Base-by-base conservation (phyloP, 2,113 vertebrate genomes). In the Psettodes erumei region DNA sequence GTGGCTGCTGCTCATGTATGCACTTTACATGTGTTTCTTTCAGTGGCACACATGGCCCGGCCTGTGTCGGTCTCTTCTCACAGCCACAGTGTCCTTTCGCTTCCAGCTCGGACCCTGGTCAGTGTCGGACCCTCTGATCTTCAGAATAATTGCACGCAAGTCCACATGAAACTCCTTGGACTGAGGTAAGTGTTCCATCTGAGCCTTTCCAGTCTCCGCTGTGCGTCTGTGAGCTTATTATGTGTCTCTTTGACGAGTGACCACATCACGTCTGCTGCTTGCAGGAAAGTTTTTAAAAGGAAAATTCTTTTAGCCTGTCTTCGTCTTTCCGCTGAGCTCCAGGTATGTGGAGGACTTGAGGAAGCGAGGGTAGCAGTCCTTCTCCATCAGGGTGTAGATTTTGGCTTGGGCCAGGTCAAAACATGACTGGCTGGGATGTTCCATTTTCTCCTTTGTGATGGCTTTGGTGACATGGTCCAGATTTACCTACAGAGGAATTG, bases 311-410 rank as follows among this genome's bases (percentile, higher is more conserved):
- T 82, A 90, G 21, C 81, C 81, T 0, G 42, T 76, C 61, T 78
- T 91, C 75, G 65, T 55, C 59, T 91, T 83, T 55, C 82, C 89
- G 67, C 66, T 89, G 47, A 93, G 75, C 73, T 94, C 88, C 75
- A 90, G 85, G 84, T 92, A 94, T 1, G 54, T 71, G 4, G 89
- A 42, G 42, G 96, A 98, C 61, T 93, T 95, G 35, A 99, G 93
- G 88, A 98, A 99, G 12, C 97, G 96, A 0, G 94, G 95, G 64
- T 97, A 99, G 89, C 96, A 96, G 89, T 99, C 97, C 74, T 98
- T 98, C 77, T 98, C 96, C 97, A 99, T 99, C 82, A 99, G 93
- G 70, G 89, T 91, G 80, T 96, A 95, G 59, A 98, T 95, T 71
- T 93, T 96, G 62, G 73, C 94, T 71, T 97, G 96, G 7, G 96